Percentiles rank a stretch among this genome's conserved stretches.
phyloP scores from a whole-genome alignment of 2,888 invertebrate species.

The Caenorhabditis sp. region DNA sequence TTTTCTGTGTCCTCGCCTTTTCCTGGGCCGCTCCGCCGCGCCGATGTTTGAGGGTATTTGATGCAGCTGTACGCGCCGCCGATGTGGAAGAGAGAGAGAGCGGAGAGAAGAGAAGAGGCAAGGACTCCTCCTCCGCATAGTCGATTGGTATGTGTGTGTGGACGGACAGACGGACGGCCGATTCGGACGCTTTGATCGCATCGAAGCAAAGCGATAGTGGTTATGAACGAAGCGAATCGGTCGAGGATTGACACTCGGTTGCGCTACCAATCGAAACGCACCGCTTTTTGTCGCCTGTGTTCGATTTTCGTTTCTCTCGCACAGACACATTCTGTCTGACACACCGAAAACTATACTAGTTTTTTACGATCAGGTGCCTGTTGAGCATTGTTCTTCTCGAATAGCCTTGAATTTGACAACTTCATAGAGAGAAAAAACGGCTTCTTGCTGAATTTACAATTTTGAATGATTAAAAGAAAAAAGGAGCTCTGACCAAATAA shows the following conservation, averaged over 20 bases:
- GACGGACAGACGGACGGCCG: conserved; percentile 32
- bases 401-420: no score
- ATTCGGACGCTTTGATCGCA: conserved; percentile 22
- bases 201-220: not conserved
- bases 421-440: no score
- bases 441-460: no score
- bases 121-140: conserved; percentile 53
- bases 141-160: conserved; percentile 32
- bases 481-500: no score
- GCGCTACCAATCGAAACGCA: conserved; percentile 12
- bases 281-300: conserved; percentile 22
- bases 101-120: conserved; percentile 17
- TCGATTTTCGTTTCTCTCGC: not conserved
- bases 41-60: conserved; percentile 54
- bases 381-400: no score
- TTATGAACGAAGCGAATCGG: conserved; percentile 6
- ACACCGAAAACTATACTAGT: not conserved
- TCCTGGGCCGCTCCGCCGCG: conserved; percentile 20
- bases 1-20: conserved; percentile 7
- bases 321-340: conserved; percentile 10
- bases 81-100: conserved; percentile 14
- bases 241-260: conserved; percentile 12
- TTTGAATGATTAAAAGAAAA: no score
- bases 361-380: not conserved
- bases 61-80: conserved; percentile 50